A percentile compares a stretch with the other conserved stretches of the same genome.
phyloP scores from a whole-genome alignment of 2,797 vertebrate species.

The Aulostomus chinensis region DNA sequence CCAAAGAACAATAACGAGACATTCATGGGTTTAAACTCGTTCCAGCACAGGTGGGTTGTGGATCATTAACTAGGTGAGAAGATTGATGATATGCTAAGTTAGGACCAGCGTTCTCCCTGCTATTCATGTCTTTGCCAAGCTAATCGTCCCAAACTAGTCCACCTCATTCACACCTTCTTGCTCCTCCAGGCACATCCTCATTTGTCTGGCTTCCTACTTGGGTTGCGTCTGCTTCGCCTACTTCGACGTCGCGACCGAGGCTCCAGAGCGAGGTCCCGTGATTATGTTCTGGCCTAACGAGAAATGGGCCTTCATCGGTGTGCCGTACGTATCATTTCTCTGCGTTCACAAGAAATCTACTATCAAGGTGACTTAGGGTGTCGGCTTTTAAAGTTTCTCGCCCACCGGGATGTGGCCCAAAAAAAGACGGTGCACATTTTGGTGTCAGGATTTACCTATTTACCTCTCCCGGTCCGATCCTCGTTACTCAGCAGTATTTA shows the following conservation, averaged over 20 bases:
- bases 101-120: not conserved
- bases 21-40: no score
- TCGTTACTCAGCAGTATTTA: constrained; percentile 29
- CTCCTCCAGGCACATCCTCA: constrained; percentile 91
- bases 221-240: constrained; percentile 98
- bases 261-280: constrained; percentile 94
- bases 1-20: no score
- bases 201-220: constrained; percentile 94
- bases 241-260: constrained; percentile 93
- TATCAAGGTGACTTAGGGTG: constrained; percentile 89
- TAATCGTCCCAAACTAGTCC: not conserved
- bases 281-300: constrained; percentile 98
- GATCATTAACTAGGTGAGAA: no score
- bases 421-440: constrained; percentile 8
- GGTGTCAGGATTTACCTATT: constrained; percentile 9
- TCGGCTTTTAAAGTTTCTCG: not conserved
- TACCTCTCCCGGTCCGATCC: constrained; percentile 13
- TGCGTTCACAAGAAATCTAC: constrained; percentile 88
- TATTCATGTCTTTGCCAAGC: no score
- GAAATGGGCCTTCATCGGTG: constrained; percentile 97
- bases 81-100: no score
- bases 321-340: constrained; percentile 93
- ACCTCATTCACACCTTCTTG: not conserved
- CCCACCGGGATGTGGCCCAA: constrained; percentile 2
- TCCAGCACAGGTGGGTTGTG: no score